Evolutionary conservation across 2,888 invertebrate species (phyloP), one percentile per base, ranked within the genome.

Genomic region (Flexamia atlantica): DNA sequence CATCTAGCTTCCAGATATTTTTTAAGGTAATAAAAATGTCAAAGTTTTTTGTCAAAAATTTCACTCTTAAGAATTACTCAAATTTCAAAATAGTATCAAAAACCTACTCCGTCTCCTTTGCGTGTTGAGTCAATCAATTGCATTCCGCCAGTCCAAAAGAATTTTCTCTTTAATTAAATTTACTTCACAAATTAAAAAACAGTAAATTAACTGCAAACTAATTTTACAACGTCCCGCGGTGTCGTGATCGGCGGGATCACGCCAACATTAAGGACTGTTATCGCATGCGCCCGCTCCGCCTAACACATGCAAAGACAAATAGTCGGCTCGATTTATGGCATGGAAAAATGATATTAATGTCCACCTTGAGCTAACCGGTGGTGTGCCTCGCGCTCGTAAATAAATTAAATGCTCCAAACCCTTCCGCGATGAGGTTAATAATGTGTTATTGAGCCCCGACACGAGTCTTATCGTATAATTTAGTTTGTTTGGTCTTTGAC

Each of bases 311-410:
- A 68, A 81, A 81, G 81, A 81, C 81, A 81, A 82, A 82, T 70
- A 82, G 32, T 50, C 42, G 23, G 70, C 68, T 46, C 82, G 70
- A 82, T 82, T 82, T 82, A 82, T 82, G 82, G 42, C 82, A 82
- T 68, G 82, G 70, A 82, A 82, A 82, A 82, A 82, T 82, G 70
- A 68, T 68, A 82, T 70, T 82, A 82, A 82, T 82, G 82, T 42
- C n/a, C 28, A 28, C 82, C 46, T 70, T 68, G 40, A 40, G 36
- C n/a, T 64, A 36, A 36, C 60, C 30, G 57, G 60, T 36, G 60
- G 36, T 60, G 68, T 46, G 70, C 70, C 82, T 46, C 25, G 32
- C 25, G 23, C 46, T 68, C 50, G 81, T 81, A 57, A 81, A 81
- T 81, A 80, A 80, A 80, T 80, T 53, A 80, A 23, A 68, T n/a